These are phyloP conservation scores for Rhyacichthys aspro DNA, from an alignment of 2,797 vertebrate species.

Conservation along the genomic window DNA sequence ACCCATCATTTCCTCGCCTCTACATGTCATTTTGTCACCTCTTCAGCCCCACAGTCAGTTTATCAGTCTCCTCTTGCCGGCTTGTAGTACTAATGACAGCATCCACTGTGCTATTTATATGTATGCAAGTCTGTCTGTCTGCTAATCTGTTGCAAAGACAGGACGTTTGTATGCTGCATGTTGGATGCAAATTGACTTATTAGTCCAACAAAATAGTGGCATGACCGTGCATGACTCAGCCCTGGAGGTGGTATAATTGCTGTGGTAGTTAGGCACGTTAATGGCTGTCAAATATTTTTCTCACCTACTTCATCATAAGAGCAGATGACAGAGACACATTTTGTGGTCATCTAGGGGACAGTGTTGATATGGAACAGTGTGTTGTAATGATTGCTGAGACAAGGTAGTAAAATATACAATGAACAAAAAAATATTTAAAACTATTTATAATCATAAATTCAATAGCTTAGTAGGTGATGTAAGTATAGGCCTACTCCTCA, in stretches of 20 bases:
- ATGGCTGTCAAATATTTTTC: constrained; percentile 26
- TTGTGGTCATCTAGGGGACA: not conserved
- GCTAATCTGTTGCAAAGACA: not conserved
- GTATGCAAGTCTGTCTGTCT: not conserved
- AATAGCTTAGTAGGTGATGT: too few species aligned
- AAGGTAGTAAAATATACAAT: not conserved
- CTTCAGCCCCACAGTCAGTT: constrained; percentile 13
- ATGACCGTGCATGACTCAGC: not conserved
- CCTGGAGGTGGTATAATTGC: not conserved
- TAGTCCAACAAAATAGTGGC: constrained; percentile 2
- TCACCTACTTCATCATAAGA: constrained; percentile 31
- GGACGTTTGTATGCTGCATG: constrained; percentile 1
- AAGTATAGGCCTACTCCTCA: too few species aligned
- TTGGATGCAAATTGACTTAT: not conserved
- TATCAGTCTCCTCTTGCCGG: constrained; percentile 30
- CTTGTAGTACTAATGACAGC: constrained; percentile 28
- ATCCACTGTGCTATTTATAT: constrained; percentile 7
- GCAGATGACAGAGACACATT: constrained; percentile 22
- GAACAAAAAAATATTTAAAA: not conserved
- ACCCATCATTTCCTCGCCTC: constrained; percentile 15
- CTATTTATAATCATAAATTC: too few species aligned
- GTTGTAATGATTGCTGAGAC: not conserved
- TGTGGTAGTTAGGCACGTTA: constrained; percentile 9
- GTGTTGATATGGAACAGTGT: not conserved
- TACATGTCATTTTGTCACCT: constrained; percentile 26